These are phyloP conservation scores for Lepisosteus osseus DNA, from an alignment of 2,113 vertebrate genomes.

Conservation along the genomic window DNA sequence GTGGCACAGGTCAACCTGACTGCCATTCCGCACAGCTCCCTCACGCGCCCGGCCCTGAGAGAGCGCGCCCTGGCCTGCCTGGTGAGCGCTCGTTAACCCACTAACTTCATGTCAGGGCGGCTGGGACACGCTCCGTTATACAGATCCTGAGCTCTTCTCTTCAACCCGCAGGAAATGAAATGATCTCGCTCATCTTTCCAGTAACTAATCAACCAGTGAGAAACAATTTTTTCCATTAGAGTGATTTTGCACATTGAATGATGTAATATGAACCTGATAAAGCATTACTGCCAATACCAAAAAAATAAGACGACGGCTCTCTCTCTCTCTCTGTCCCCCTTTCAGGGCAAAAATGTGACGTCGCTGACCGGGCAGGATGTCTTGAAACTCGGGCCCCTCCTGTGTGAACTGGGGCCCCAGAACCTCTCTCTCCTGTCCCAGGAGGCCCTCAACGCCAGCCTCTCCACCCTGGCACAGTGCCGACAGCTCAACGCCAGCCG, in stretches of 20 bases:
- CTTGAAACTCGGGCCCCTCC: slow-evolving; percentile 38
- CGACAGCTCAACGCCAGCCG: slow-evolving; percentile 34
- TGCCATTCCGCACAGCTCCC: slow-evolving; percentile 18
- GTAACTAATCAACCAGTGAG: no score
- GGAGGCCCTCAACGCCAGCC: slow-evolving; percentile 33
- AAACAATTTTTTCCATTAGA: no score
- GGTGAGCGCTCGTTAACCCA: slow-evolving; percentile 19
- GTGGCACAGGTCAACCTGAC: slow-evolving; percentile 42
- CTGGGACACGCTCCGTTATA: no score
- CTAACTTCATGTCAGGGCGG: background rate
- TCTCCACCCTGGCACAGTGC: slow-evolving; percentile 47
- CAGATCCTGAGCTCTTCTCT: no score
- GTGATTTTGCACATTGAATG: no score
- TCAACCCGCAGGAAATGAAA: no score
- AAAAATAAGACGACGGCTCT: background rate
- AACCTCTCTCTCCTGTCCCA: slow-evolving; percentile 40
- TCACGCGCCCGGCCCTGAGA: slow-evolving; percentile 28
- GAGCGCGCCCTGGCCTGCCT: slow-evolving; percentile 48
- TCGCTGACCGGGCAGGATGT: slow-evolving; percentile 36
- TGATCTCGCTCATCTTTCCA: no score
- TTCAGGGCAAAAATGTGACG: slow-evolving; percentile 44
- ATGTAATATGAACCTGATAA: no score
- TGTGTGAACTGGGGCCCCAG: slow-evolving; percentile 51
- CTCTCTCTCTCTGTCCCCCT: slow-evolving; percentile 3
- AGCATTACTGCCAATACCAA: no score